Conservation (phyloP, 2,797 vertebrate species). For the Myiotriccus ornatus region DNA sequence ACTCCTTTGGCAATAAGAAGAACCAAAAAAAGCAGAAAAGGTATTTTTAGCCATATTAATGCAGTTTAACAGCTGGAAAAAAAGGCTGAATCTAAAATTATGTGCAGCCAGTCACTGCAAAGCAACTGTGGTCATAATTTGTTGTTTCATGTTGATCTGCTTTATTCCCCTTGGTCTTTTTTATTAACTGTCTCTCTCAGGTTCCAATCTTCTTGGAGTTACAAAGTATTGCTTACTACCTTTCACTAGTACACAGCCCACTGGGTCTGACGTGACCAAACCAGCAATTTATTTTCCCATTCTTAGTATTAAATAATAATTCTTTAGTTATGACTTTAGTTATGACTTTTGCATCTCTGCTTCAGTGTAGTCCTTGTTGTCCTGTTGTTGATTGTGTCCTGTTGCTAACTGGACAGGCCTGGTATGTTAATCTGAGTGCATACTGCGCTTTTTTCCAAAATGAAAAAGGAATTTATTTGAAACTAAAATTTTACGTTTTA, state of each 20-base stretch:
- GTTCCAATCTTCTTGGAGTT: neutral
- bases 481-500: neutral
- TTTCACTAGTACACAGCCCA: neutral
- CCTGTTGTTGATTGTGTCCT: neutral
- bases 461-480: neutral
- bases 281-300: neutral
- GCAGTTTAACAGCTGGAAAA: neutral
- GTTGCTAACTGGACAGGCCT: neutral
- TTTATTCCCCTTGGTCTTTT: neutral
- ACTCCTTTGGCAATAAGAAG: neutral
- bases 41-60: slow-evolving; percentile 2
- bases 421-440: neutral
- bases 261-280: neutral
- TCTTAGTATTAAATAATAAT: neutral
- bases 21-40: neutral
- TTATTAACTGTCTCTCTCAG: neutral
- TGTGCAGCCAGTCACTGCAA: neutral
- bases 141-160: neutral
- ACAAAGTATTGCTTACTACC: neutral
- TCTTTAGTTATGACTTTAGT: neutral
- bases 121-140: slow-evolving; percentile 5
- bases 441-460: neutral
- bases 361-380: neutral
- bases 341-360: neutral
- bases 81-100: neutral